Evolutionary conservation across 2,888 invertebrate genomes (phyloP), one percentile per base, ranked within the genome.

Genomic region (Spatulosminthurus flaviceps): DNA sequence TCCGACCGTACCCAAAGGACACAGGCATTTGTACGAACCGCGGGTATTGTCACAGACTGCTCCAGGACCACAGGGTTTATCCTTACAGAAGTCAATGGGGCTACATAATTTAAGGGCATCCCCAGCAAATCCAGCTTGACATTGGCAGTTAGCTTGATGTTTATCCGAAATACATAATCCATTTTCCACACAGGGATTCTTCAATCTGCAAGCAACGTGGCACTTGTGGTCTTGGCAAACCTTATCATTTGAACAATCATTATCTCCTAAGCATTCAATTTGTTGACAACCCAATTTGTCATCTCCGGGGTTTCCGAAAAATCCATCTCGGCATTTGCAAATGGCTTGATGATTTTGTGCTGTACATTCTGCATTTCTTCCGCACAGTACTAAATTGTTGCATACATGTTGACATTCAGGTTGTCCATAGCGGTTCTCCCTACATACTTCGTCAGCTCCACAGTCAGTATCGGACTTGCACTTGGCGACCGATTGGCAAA

Each of bases 81-180:
- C 91, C 72, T 91, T 90, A 86, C 95, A 96, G 87, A 92, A 94
- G 88, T 95, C 93, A 77, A 95, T 92, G 76, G 92, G 88, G 75
- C 90, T 88, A 86, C 96, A 96, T 26, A 92, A 92, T 34, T 88
- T 89, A 13, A 90, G 88, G 1, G 95, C 92, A 87, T 95, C 42
- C 1, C 95, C 95, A 80, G 94, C 94, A 86, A 91, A 95, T 0
- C 95, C 95, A 16, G 95, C 95, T 88, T 95, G 95, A 87, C 96
- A 96, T 86, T 93, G 93, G 86, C 93, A 93, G 0, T 91, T 86
- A 87, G 93, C 93, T 82, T 90, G 90, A 86, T 96, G 95, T 86
- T 92, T 92, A 87, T 95, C 94, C 0, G 95, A 93, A 0, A 94
- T 93, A 87, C 96, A 96, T 61, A 95, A 89, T 0, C 95, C 93